Percentiles rank a stretch among this genome's conserved stretches.
Evolutionary conservation across 1,140 invertebrate genomes (phyloP).

Genomic region (Hestina assimilis): DNA sequence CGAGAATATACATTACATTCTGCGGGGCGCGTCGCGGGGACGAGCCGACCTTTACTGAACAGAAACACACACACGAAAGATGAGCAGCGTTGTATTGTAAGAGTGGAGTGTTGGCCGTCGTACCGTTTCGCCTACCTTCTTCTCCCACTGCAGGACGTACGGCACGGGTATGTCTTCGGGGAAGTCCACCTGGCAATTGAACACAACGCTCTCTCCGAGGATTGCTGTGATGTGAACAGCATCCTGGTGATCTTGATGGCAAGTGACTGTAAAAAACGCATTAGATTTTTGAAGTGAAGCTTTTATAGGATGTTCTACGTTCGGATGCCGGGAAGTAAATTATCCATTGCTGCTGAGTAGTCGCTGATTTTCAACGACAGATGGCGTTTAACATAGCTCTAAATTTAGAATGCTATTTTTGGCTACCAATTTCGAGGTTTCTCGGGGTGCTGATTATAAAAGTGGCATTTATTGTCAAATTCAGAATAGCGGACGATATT

Average conservation of each 20-base stretch:
- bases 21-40: slow-evolving; percentile 61
- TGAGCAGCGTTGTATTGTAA: slow-evolving; percentile 79
- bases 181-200: slow-evolving; percentile 97
- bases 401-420: no score
- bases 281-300: no score
- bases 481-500: no score
- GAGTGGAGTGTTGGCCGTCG: slow-evolving; percentile 87
- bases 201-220: slow-evolving; percentile 95
- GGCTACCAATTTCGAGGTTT: no score
- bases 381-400: no score
- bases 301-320: no score
- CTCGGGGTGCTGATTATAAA: no score
- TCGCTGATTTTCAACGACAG: no score
- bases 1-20: slow-evolving; percentile 70
- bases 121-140: slow-evolving; percentile 97
- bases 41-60: slow-evolving; percentile 74
- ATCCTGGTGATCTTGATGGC: slow-evolving; percentile 86
- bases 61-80: slow-evolving; percentile 74
- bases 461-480: no score
- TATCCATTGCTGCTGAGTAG: no score
- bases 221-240: slow-evolving; percentile 97
- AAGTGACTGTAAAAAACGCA: slow-evolving; percentile 72
- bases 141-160: slow-evolving; percentile 98
- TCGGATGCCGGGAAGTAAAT: no score
- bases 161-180: slow-evolving; percentile 95